Base-by-base conservation (phyloP, 1,140 invertebrate genomes). In the Heliconius nattereri region DNA sequence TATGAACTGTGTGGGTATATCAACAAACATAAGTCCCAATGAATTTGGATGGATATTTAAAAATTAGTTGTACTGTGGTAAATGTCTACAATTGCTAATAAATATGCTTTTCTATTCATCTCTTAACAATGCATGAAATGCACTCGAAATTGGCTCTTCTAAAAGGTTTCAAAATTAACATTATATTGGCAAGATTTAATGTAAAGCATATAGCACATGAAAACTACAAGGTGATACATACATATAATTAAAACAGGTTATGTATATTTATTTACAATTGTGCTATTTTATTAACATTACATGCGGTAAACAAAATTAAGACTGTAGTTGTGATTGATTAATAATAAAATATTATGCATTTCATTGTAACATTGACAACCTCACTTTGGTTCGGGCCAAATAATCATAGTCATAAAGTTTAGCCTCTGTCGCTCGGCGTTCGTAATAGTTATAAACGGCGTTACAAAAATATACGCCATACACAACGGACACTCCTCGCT, bases 301-400 rank as follows among this genome's bases (percentile, higher is more conserved):
- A 29, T 29, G 26, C 60, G 29, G 60, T 66, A 66, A 66, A 66
- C n/a, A 23, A 57, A 57, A 57, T 57, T 57, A 57, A 29, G 60
- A 66, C 60, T 29, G 71, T 16, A 37, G 19, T 9, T 37, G 71
- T 72, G 71, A 72, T 72, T 37, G 16, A 40, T 72, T 40, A 72
- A 72, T 72, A 37, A 37, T 72, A 37, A 72, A 72, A 72, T 66
- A 66, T 72, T 72, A 72, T 72, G 71, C 71, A 72, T 72, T 72
- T 71, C 35, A 32, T 71, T 37, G 71, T 40, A 35, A 72, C n/a
- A n/a, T n/a, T 37, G 9, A 72, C 71, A 35, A 40, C n/a, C 71
- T 72, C 60, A 66, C 60, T 66, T 66, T 29, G 60, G 60, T 66
- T 66, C 8, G 6, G 26, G 60, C 60, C 60, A 13, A 26, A 66